phyloP scores from a whole-genome alignment of 1,140 invertebrate genomes.

The Brachionus asplanchnoidis region DNA sequence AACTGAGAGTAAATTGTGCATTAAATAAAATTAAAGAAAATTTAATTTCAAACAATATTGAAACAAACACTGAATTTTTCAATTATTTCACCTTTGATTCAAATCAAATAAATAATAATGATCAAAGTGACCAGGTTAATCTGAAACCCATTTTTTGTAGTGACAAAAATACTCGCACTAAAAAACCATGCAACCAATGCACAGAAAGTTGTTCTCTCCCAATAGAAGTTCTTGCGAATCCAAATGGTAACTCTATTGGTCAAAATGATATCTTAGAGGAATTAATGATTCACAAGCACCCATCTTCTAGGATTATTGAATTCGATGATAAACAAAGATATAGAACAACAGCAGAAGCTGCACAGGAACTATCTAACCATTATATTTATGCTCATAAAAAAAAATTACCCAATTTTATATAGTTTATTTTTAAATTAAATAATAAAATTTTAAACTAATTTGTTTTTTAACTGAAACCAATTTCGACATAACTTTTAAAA shows the following conservation, averaged over 20 bases:
- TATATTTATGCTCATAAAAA: constrained; percentile 7
- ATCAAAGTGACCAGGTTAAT: background rate
- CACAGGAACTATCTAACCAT: background rate
- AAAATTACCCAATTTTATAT: background rate
- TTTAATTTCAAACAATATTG: background rate
- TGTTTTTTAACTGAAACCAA: background rate
- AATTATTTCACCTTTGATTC: background rate
- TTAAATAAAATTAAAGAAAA: constrained; percentile 25
- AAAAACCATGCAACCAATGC: background rate
- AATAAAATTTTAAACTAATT: background rate
- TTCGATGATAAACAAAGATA: background rate
- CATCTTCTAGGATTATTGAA: background rate
- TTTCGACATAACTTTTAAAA: background rate
- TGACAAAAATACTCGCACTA: background rate
- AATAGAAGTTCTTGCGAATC: background rate
- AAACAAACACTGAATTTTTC: background rate
- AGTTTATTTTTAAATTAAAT: background rate
- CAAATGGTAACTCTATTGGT: background rate
- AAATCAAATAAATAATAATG: background rate
- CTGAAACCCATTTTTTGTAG: background rate
- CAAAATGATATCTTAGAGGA: constrained; percentile 10
- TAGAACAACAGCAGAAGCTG: constrained; percentile 8
- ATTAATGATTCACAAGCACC: constrained; percentile 21
- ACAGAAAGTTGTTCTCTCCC: constrained; percentile 10
- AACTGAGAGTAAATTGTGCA: background rate